Conservation (phyloP, 2,113 vertebrate genomes). For the Melanerpes formicivorus region DNA sequence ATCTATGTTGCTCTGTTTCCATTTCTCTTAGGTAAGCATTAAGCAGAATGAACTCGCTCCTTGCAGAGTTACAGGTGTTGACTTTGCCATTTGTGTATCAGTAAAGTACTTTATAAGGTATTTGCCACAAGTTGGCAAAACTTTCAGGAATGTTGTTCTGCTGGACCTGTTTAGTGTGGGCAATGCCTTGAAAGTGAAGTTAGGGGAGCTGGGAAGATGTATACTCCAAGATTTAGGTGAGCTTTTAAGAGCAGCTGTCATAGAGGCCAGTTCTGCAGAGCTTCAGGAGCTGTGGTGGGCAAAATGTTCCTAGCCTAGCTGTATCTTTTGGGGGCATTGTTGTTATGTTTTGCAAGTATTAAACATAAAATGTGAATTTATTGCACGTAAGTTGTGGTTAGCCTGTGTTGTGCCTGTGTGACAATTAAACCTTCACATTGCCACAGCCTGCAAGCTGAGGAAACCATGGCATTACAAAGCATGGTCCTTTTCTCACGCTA, state of each 20-base stretch:
- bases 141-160: not conserved
- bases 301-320: fast-evolving
- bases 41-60: not conserved
- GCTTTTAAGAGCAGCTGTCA: not conserved
- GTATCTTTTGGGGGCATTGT: not conserved
- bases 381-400: not conserved
- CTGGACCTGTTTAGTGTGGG: not conserved
- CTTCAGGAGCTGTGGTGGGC: not conserved
- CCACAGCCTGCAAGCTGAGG: not conserved
- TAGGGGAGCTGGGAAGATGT: not conserved
- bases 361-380: not conserved
- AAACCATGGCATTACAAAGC: not conserved
- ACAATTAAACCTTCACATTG: too few relatives aligned
- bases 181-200: not conserved
- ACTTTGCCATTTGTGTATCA: not conserved
- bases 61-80: not conserved
- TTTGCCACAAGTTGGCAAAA: not conserved
- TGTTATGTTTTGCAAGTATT: not conserved
- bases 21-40: not conserved
- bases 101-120: not conserved
- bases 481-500: not conserved
- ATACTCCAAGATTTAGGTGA: fast-evolving
- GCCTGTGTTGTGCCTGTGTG: too few relatives aligned
- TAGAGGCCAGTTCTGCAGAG: not conserved
- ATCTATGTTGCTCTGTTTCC: not conserved